phyloP scores from a whole-genome alignment of 2,888 invertebrate genomes.

The Philereme vetulata region DNA sequence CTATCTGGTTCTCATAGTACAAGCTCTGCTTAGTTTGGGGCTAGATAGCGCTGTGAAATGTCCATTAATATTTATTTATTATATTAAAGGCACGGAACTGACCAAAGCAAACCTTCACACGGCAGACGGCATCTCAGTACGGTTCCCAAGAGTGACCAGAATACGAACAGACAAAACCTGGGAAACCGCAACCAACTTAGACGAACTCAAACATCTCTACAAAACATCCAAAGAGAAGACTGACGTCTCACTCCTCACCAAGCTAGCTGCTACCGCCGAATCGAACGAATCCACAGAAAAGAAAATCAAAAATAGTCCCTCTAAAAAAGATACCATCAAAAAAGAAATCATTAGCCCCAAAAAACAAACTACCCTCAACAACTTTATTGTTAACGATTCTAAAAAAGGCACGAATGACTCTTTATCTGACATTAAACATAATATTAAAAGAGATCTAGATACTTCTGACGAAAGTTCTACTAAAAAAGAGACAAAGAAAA shows the following conservation, averaged over 20 bases:
- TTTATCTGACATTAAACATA: conserved; percentile 18
- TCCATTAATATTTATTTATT: background rate
- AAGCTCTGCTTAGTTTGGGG: no score
- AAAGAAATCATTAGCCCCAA: conserved; percentile 17
- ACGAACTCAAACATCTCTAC: conserved; percentile 88
- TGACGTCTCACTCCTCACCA: conserved; percentile 82
- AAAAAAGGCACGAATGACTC: conserved; percentile 8
- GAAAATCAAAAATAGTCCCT: conserved; percentile 50
- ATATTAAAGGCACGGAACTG: conserved; percentile 86
- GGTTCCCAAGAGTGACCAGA: conserved; percentile 94
- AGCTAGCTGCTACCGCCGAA: conserved; percentile 65
- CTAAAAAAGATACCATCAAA: conserved; percentile 39
- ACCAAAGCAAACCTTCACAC: conserved; percentile 93
- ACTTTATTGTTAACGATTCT: conserved; percentile 20
- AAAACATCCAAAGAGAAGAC: conserved; percentile 87
- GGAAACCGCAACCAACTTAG: conserved; percentile 91
- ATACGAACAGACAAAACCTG: conserved; percentile 94
- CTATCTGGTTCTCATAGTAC: no score
- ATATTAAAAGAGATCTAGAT: conserved; percentile 24
- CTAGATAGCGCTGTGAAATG: no score
- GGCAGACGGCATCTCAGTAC: conserved; percentile 95
- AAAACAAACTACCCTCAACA: conserved; percentile 17
- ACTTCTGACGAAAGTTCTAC: conserved; percentile 4
- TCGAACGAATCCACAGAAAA: conserved; percentile 53
- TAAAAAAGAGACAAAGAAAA: conserved; percentile 29